Evolutionary conservation across 2,888 invertebrate species (phyloP), one percentile per base, ranked within the genome.

Genomic region (Meteorus colon): DNA sequence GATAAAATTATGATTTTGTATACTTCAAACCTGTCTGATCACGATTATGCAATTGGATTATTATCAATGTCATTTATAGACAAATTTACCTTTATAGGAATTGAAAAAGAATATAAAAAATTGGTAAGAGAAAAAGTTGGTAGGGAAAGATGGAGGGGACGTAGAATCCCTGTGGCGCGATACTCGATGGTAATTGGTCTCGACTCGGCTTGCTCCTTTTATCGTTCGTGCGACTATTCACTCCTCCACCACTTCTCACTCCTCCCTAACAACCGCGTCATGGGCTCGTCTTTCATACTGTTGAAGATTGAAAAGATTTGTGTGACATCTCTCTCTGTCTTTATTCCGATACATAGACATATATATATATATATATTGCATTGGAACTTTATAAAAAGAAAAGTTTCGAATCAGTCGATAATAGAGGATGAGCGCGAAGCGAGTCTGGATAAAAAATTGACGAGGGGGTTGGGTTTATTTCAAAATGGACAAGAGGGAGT

Each of bases 131-230:
- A 76, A 76, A 78, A 77, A 67, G 27, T 45, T 34, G 8, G 41
- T 19, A 19, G 29, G 19, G 66, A 55, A 63, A 66, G 41, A 19
- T 51, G 76, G 66, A 66, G n/a, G 12, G 45, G 16, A 4, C 59
- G 19, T n/a, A 60, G 37, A 41, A 68, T 59, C 74, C 51, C 63
- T 59, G 31, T 55, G 65, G 73, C 62, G 77, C 68, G 72, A 77
- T 77, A 74, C 68, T 73, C 63, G 41, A 29, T 69, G 72, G 66
- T 79, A 77, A 79, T 77, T 79, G 77, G 75, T 75, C 70, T 65
- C 37, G 65, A 72, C 69, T 74, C 48, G 48, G 41, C 29, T 65
- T 69, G 41, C 68, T 76, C 60, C 34, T 74, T 74, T 76, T 76
- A 68, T 76, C 48, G 45, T 37, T 12, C 65, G 29, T 37, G 70